A percentile compares a stretch with the other conserved stretches of the same genome.
These are phyloP conservation scores for Fukomys damarensis DNA, from an alignment of 2,113 vertebrate genomes.

Conservation along the genomic window DNA sequence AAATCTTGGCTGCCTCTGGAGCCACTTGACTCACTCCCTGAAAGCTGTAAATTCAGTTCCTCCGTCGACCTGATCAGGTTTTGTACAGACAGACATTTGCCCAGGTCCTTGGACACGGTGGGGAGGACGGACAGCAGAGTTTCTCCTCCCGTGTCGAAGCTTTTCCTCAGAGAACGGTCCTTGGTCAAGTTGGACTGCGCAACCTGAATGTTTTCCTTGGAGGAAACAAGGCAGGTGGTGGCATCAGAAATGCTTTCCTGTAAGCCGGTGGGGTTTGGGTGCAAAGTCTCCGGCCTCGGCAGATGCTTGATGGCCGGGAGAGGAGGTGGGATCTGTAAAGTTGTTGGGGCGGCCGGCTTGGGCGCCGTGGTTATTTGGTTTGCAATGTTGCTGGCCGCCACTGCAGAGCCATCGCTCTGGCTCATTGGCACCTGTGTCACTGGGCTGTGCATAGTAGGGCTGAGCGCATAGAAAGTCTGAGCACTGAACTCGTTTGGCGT, in stretches of 20 bases:
- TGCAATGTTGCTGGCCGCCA: slow-evolving; percentile 85
- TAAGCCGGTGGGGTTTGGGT: slow-evolving; percentile 86
- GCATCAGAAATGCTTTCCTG: slow-evolving; percentile 88
- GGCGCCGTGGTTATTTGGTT: slow-evolving; percentile 90
- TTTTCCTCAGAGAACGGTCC: slow-evolving; percentile 92
- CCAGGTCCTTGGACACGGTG: slow-evolving; percentile 87
- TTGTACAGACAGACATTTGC: slow-evolving; percentile 96
- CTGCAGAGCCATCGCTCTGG: slow-evolving; percentile 87
- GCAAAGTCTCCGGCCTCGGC: slow-evolving; percentile 85
- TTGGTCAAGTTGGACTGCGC: slow-evolving; percentile 87
- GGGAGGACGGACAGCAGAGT: slow-evolving; percentile 89
- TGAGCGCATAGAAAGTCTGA: slow-evolving; percentile 92
- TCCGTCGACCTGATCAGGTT: slow-evolving; percentile 92
- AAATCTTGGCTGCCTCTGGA: slow-evolving; percentile 89
- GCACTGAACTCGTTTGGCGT: slow-evolving; percentile 93
- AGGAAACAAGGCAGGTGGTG: slow-evolving; percentile 89
- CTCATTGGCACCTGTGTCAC: slow-evolving; percentile 89
- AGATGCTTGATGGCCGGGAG: slow-evolving; percentile 88
- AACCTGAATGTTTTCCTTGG: slow-evolving; percentile 87
- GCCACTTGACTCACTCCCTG: slow-evolving; percentile 92
- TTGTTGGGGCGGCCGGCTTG: slow-evolving; percentile 89
- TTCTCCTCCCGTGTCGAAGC: slow-evolving; percentile 93
- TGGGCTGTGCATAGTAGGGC: slow-evolving; percentile 89
- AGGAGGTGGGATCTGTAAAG: slow-evolving; percentile 92
- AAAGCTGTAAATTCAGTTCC: slow-evolving; percentile 89